Conservation (phyloP, 2,797 vertebrate species). For the Falco concolor region DNA sequence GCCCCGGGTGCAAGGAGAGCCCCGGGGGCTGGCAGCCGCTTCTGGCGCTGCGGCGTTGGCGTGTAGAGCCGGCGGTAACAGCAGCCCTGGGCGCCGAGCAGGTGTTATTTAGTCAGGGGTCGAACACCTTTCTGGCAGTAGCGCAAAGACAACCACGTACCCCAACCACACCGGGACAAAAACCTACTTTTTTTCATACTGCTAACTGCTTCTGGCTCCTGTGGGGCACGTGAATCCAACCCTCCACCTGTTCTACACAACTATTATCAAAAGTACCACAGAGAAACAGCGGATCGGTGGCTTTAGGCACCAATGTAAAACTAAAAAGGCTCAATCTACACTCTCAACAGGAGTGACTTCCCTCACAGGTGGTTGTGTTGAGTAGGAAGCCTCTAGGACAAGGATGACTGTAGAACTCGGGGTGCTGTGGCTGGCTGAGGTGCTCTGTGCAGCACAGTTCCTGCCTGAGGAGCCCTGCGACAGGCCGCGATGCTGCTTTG, state of each 20-base stretch:
- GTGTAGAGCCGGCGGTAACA: not conserved
- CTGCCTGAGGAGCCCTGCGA: not conserved
- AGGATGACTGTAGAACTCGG: accelerated
- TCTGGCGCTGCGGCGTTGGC: too few species aligned
- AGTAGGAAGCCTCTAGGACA: accelerated
- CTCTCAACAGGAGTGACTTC: not conserved
- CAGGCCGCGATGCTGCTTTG: accelerated
- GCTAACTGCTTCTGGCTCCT: accelerated
- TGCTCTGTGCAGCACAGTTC: not conserved
- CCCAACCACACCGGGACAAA: accelerated
- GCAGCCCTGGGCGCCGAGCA: accelerated
- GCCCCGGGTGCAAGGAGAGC: too few species aligned
- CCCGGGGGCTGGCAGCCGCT: too few species aligned
- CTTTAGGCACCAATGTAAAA: accelerated
- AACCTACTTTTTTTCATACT: not conserved
- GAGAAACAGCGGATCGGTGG: accelerated
- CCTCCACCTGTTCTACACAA: not conserved
- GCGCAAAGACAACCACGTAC: too few species aligned
- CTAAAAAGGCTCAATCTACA: accelerated
- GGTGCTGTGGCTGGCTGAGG: accelerated
- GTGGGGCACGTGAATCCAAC: accelerated
- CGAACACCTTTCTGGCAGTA: too few species aligned
- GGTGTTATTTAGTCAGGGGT: accelerated
- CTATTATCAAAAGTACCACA: accelerated
- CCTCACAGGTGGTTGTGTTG: accelerated